Conservation (phyloP, 1,140 invertebrate species). For the Cydia pomonella region DNA sequence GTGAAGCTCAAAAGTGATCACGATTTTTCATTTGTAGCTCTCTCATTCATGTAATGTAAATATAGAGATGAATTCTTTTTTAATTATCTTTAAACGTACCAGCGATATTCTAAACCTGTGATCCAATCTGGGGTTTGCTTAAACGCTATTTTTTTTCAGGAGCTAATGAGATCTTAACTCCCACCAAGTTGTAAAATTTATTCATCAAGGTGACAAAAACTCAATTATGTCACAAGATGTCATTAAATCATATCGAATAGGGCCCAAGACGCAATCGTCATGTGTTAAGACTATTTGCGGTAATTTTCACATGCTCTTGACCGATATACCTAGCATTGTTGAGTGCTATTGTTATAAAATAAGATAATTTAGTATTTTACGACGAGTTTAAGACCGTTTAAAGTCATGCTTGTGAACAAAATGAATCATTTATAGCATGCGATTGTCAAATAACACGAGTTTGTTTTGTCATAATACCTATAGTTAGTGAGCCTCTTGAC, state of each 20-base stretch:
- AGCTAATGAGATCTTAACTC: too few relatives aligned
- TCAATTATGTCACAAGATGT: not conserved
- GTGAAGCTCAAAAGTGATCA: too few relatives aligned
- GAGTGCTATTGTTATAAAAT: slow-evolving; percentile 6
- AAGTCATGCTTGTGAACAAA: slow-evolving; percentile 4
- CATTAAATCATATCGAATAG: not conserved
- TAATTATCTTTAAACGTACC: too few relatives aligned
- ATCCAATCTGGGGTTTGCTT: too few relatives aligned
- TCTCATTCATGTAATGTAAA: too few relatives aligned
- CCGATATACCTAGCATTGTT: not conserved
- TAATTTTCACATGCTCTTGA: slow-evolving; percentile 10
- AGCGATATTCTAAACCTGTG: too few relatives aligned
- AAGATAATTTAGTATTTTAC: not conserved
- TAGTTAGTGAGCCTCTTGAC: too few relatives aligned
- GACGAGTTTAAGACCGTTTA: not conserved
- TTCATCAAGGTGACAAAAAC: too few relatives aligned
- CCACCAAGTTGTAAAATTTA: too few relatives aligned
- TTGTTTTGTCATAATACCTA: not conserved
- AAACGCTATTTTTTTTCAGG: too few relatives aligned
- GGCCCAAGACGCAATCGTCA: not conserved
- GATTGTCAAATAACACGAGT: not conserved
- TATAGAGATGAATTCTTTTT: too few relatives aligned
- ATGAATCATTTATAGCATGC: not conserved
- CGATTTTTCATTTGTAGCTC: too few relatives aligned
- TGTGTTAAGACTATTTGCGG: not conserved